A percentile compares a stretch with the other conserved stretches of the same genome.
phyloP scores from a whole-genome alignment of 2,113 vertebrate genomes.

The Saguinus midas region DNA sequence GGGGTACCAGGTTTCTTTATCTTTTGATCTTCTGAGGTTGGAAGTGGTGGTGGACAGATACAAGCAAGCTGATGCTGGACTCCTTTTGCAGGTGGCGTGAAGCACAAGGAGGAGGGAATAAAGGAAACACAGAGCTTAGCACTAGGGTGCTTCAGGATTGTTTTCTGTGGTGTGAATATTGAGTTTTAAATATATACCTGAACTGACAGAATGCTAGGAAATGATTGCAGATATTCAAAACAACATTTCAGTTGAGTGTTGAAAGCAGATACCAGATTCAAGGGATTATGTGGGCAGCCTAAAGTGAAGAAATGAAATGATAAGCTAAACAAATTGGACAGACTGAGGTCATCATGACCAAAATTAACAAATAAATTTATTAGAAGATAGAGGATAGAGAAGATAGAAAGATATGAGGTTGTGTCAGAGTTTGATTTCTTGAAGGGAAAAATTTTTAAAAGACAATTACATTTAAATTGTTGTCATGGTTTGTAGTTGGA shows the following conservation, averaged over 20 bases:
- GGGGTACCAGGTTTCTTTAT: background rate
- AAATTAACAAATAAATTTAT: background rate
- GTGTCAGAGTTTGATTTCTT: background rate
- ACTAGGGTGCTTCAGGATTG: background rate
- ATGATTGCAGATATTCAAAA: background rate
- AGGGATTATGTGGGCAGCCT: background rate
- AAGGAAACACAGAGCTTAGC: background rate
- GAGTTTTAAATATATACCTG: background rate
- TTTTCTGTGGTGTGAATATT: background rate
- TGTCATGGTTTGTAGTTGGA: background rate
- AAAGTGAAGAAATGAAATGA: background rate
- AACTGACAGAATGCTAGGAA: background rate
- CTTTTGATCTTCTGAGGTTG: background rate
- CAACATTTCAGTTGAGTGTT: background rate
- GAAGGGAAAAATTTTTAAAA: background rate
- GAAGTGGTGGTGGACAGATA: background rate
- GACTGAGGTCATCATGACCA: background rate
- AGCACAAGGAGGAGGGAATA: background rate
- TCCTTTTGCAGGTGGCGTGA: background rate
- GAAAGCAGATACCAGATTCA: background rate
- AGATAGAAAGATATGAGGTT: background rate
- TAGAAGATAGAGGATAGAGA: background rate
- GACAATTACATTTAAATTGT: background rate
- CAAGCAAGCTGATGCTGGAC: background rate
- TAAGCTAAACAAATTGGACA: background rate